These are phyloP conservation scores for Zaprionus ornatus DNA, from an alignment of 1,140 invertebrate genomes.

Conservation along the genomic window DNA sequence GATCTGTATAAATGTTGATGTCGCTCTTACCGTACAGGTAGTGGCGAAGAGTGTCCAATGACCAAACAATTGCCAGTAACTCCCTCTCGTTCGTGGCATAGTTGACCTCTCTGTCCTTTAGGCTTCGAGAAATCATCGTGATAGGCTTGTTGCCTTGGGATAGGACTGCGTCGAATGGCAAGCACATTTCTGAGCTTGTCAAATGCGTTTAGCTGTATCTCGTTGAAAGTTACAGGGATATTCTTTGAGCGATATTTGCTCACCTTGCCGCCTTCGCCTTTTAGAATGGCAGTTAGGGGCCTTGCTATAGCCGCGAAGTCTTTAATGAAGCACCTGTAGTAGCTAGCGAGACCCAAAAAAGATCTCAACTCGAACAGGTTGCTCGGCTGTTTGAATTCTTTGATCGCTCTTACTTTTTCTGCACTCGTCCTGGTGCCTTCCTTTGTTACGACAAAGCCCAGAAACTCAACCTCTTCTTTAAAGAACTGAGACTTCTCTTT, in stretches of 20 bases:
- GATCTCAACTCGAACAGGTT: background rate
- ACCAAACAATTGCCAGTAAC: background rate
- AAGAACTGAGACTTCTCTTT: background rate
- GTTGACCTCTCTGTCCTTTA: too few species aligned
- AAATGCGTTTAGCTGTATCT: background rate
- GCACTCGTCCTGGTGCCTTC: conserved; percentile 9
- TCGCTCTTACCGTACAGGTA: background rate
- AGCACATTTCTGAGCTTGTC: background rate
- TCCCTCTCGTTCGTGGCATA: background rate
- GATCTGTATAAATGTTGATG: background rate
- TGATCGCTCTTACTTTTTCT: conserved; percentile 13
- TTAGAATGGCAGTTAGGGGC: background rate
- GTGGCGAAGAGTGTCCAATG: background rate
- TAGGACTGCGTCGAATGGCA: background rate
- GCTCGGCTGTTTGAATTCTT: conserved; percentile 8
- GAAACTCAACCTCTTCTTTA: conserved; percentile 10
- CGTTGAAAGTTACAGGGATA: background rate
- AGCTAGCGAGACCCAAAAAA: conserved; percentile 1
- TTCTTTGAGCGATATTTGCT: too few species aligned
- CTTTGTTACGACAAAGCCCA: too few species aligned
- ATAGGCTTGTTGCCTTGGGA: background rate
- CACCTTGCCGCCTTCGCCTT: too few species aligned
- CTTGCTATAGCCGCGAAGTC: background rate
- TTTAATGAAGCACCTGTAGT: background rate
- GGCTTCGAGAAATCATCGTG: background rate